phyloP scores from a whole-genome alignment of 1,140 invertebrate genomes.

The Carposina sasakii region DNA sequence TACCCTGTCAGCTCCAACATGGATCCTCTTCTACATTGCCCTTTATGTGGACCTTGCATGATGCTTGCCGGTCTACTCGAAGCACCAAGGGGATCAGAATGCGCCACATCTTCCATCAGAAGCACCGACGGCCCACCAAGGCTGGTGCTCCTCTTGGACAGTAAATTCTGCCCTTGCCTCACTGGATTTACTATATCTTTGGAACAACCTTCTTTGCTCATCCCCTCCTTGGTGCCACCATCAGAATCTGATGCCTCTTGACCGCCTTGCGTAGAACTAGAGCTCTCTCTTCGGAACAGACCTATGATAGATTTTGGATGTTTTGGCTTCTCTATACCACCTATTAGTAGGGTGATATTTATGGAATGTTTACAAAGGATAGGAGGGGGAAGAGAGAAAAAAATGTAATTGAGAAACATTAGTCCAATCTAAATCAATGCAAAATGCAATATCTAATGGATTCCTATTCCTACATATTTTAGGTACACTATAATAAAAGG shows the following conservation, averaged over 20 bases:
- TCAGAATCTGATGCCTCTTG: conserved; percentile 54
- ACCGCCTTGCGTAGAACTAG: conserved; percentile 72
- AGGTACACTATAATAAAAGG: no score
- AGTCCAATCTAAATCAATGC: no score
- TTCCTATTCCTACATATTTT: no score
- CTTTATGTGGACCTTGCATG: conserved; percentile 72
- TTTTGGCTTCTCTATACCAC: conserved; percentile 81
- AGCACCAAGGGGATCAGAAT: conserved; percentile 73
- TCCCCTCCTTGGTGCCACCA: conserved; percentile 61
- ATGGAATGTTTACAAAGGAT: conserved; percentile 27
- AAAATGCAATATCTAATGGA: no score
- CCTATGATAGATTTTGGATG: conserved; percentile 81
- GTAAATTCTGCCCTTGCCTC: conserved; percentile 43
- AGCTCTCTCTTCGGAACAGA: conserved; percentile 79
- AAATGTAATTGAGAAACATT: conserved; percentile 36
- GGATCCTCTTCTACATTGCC: conserved; percentile 77
- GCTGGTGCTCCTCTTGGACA: conserved; percentile 64
- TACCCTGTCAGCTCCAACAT: conserved; percentile 81
- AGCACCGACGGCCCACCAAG: conserved; percentile 68
- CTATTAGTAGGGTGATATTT: conserved; percentile 52
- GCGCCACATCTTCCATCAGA: conserved; percentile 72
- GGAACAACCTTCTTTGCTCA: conserved; percentile 39
- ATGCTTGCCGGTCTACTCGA: conserved; percentile 67
- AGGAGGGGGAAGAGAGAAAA: conserved; percentile 48
- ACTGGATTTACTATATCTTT: conserved; percentile 35